phyloP scores from a whole-genome alignment of 2,113 vertebrate genomes.

The Pungitius pungitius region DNA sequence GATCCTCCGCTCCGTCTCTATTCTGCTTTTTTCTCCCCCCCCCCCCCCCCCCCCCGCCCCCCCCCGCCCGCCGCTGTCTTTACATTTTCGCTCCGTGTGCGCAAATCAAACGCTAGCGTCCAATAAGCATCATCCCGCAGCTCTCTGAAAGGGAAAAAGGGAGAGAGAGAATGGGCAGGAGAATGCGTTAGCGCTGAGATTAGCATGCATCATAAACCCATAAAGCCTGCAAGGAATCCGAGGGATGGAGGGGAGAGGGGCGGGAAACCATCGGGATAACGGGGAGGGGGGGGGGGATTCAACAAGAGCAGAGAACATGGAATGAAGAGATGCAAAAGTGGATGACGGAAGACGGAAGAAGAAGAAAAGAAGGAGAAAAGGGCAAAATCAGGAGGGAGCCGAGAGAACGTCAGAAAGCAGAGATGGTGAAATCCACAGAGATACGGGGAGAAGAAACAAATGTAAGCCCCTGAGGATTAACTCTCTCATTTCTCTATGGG shows the following conservation, averaged over 20 bases:
- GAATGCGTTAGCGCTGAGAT: slow-evolving; percentile 70
- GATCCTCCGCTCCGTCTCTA: slow-evolving; percentile 11
- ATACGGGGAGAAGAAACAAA: slow-evolving; percentile 71
- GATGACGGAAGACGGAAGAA: slow-evolving; percentile 24
- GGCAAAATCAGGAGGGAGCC: slow-evolving; percentile 40
- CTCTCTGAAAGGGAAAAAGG: not conserved
- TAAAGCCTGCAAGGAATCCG: slow-evolving; percentile 39
- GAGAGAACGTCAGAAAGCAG: slow-evolving; percentile 52
- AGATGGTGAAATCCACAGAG: slow-evolving; percentile 61
- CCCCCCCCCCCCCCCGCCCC: no score
- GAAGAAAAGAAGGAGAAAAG: slow-evolving; percentile 1
- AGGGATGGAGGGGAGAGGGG: slow-evolving; percentile 25
- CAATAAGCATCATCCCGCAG: slow-evolving; percentile 36
- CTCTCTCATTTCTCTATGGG: slow-evolving; percentile 77
- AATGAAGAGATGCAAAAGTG: slow-evolving; percentile 23
- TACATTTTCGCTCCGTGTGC: slow-evolving; percentile 13
- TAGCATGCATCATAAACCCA: slow-evolving; percentile 70
- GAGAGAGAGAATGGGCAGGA: slow-evolving; percentile 33
- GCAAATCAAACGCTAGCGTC: slow-evolving; percentile 48
- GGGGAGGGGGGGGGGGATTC: slow-evolving; percentile 16
- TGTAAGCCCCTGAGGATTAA: slow-evolving; percentile 82
- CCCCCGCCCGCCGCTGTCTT: slow-evolving; percentile 1
- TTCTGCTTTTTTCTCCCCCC: no score
- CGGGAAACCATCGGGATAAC: slow-evolving; percentile 12
- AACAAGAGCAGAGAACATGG: slow-evolving; percentile 18